Evolutionary conservation across 2,113 vertebrate genomes (phyloP).

Genomic region (Spheniscus mendiculus): DNA sequence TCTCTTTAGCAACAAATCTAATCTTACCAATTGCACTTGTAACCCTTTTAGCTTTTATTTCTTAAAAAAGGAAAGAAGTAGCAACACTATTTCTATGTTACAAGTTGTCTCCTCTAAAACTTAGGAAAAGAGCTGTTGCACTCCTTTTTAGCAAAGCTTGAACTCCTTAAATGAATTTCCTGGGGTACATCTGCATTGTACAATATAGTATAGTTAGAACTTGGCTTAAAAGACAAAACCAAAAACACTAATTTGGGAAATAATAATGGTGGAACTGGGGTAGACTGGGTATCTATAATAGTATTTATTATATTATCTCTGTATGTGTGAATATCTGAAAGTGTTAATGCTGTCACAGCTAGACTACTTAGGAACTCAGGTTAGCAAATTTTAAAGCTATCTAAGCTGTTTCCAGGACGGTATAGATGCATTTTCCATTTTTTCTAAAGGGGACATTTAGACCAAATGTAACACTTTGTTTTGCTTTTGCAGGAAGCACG

Average conservation of each 20-base stretch:
- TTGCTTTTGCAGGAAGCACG: conserved; percentile 52
- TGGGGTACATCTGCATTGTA: background rate
- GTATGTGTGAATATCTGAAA: background rate
- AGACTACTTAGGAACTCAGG: no score
- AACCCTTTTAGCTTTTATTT: background rate
- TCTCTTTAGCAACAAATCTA: background rate
- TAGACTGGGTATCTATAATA: background rate
- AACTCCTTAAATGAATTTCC: background rate
- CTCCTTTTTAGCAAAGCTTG: background rate
- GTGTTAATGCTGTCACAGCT: background rate
- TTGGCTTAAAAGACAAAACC: background rate
- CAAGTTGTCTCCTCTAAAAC: background rate
- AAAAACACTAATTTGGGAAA: background rate
- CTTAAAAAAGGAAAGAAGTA: background rate
- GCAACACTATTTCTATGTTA: background rate
- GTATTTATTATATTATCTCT: background rate
- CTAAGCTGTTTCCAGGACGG: background rate
- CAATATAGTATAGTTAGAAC: background rate
- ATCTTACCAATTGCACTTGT: background rate
- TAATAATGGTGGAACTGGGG: background rate
- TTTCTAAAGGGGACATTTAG: background rate
- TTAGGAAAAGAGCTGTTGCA: background rate
- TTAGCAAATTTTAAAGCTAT: background rate
- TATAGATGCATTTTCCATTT: background rate
- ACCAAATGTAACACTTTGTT: background rate